Conservation (phyloP, 2,888 invertebrate genomes). For the Troilus luridus region DNA sequence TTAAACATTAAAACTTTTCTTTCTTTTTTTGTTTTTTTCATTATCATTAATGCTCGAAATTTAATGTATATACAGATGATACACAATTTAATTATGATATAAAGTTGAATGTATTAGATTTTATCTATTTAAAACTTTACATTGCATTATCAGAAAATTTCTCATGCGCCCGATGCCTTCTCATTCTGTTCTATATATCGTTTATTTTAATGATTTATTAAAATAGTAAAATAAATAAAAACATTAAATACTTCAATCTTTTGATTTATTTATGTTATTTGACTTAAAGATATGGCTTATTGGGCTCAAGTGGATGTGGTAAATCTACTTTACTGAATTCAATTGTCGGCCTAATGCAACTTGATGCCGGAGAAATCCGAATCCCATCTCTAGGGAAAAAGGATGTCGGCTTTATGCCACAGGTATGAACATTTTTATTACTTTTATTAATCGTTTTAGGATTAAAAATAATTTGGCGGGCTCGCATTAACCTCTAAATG, state of each 20-base stretch:
- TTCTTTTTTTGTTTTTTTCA: too few relatives aligned
- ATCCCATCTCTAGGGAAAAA: conserved; percentile 80
- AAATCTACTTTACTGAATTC: conserved; percentile 90
- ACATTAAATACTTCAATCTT: background rate
- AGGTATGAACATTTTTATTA: conserved; percentile 67
- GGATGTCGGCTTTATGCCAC: conserved; percentile 80
- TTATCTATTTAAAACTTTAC: too few relatives aligned
- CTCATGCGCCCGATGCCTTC: too few relatives aligned
- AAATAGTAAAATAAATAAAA: background rate
- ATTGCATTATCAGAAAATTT: too few relatives aligned
- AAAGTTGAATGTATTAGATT: too few relatives aligned
- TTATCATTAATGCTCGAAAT: too few relatives aligned
- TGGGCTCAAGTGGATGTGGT: conserved; percentile 92
- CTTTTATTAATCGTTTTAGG: background rate
- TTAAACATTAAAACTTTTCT: too few relatives aligned
- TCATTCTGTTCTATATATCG: too few relatives aligned
- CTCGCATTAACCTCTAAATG: background rate
- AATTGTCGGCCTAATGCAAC: conserved; percentile 82
- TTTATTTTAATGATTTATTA: background rate
- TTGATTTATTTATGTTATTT: background rate
- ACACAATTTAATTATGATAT: too few relatives aligned
- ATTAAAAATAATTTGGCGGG: background rate
- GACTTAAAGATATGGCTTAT: conserved; percentile 81
- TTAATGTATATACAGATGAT: too few relatives aligned
- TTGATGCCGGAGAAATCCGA: conserved; percentile 81